Percentiles rank a stretch among this genome's conserved stretches.
Conservation (phyloP, 2,888 invertebrate genomes). For the Ectemnius cavifrons region DNA sequence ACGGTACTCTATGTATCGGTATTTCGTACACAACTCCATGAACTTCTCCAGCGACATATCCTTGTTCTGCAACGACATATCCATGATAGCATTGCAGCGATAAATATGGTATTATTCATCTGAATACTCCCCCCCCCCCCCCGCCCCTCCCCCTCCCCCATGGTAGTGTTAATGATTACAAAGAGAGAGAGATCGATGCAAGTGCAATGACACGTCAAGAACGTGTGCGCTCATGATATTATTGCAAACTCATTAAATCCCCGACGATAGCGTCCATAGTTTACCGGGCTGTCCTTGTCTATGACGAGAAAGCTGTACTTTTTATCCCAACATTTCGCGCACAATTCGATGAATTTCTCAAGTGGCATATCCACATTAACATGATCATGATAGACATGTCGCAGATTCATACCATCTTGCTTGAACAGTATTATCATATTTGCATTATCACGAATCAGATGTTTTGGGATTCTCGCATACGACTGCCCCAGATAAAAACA, state of each 20-base stretch:
- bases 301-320: conserved; percentile 4
- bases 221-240: not conserved
- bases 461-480: conserved; percentile 24
- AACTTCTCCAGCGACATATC: too few relatives aligned
- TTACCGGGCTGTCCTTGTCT: conserved; percentile 20
- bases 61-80: too few relatives aligned
- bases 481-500: too few relatives aligned
- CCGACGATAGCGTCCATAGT: too few relatives aligned
- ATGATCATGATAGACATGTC: conserved; percentile 24
- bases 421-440: conserved; percentile 25
- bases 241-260: conserved; percentile 8
- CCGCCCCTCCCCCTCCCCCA: not conserved
- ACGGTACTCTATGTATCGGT: too few relatives aligned
- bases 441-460: conserved; percentile 24
- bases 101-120: too few relatives aligned
- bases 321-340: too few relatives aligned
- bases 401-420: conserved; percentile 30
- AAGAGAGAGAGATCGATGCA: not conserved
- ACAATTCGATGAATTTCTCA: too few relatives aligned
- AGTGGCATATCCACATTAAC: too few relatives aligned
- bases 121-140: too few relatives aligned
- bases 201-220: not conserved
- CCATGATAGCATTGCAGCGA: too few relatives aligned
- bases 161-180: not conserved
- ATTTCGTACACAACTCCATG: too few relatives aligned